phyloP scores from a whole-genome alignment of 2,113 vertebrate species.

The Lota lota region DNA sequence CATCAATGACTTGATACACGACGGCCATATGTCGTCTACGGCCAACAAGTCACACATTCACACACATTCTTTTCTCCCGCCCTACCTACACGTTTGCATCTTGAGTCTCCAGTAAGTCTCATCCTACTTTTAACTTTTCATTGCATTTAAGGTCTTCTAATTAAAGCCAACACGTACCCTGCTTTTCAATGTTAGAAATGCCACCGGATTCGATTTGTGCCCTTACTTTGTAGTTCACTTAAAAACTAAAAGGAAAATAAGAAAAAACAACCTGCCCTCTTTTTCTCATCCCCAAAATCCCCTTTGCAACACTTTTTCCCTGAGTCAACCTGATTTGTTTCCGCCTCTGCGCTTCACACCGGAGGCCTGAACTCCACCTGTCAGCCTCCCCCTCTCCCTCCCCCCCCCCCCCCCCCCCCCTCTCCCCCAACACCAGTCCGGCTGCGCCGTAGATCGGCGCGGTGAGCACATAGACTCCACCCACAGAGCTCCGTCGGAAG shows the following conservation, averaged over 20 bases:
- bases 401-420: constrained; percentile 4
- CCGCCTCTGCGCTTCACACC: constrained; percentile 41
- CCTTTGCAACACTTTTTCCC: constrained; percentile 43
- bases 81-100: no score
- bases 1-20: no score
- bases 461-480: constrained; percentile 67
- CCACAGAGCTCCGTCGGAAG: constrained; percentile 63
- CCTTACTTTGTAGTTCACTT: constrained; percentile 31
- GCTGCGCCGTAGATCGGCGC: constrained; percentile 60
- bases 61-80: no score
- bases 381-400: constrained; percentile 56
- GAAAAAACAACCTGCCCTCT: constrained; percentile 15
- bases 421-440: constrained; percentile 24
- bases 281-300: constrained; percentile 49
- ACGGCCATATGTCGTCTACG: no score
- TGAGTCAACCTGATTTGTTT: constrained; percentile 68
- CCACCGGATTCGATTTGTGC: constrained; percentile 7
- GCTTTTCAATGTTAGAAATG: constrained; percentile 6
- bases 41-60: no score
- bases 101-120: no score
- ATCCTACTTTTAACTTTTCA: no score
- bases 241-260: constrained; percentile 16
- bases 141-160: no score
- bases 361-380: constrained; percentile 58
- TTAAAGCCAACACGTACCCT: background rate